These are phyloP conservation scores for Meiosimyza decipiens DNA, from an alignment of 2,888 invertebrate species.

Conservation along the genomic window DNA sequence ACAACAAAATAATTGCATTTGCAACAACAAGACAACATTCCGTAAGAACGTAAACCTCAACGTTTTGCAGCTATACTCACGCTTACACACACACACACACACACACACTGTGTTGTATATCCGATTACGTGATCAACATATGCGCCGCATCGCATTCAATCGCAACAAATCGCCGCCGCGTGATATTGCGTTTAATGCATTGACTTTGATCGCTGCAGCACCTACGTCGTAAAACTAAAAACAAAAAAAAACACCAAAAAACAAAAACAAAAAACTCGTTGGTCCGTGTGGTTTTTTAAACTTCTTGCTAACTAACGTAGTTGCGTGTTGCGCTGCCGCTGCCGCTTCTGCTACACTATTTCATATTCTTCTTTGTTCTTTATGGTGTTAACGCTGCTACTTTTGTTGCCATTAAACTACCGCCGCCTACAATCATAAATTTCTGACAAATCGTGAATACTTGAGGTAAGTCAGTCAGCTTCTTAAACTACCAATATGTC, in stretches of 20 bases:
- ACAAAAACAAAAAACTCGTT: too few relatives aligned
- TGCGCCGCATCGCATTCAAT: background rate
- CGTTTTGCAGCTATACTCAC: background rate
- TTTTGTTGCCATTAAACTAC: conserved; percentile 10
- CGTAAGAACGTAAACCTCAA: background rate
- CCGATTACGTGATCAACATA: conserved; percentile 34
- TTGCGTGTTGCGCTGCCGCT: background rate
- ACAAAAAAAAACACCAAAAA: too few relatives aligned
- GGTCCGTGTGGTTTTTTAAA: too few relatives aligned
- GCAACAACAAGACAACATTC: conserved; percentile 2
- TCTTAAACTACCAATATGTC: background rate
- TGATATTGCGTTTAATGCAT: background rate
- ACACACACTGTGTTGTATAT: background rate
- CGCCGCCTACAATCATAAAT: conserved; percentile 30
- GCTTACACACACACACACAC: background rate
- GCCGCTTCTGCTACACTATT: background rate
- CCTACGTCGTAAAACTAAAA: background rate
- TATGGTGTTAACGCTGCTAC: conserved; percentile 3
- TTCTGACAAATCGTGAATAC: conserved; percentile 19
- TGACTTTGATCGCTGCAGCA: conserved; percentile 14
- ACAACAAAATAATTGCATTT: background rate
- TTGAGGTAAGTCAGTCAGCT: conserved; percentile 8
- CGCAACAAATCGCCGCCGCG: background rate
- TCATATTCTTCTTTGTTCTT: background rate
- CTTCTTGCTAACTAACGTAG: background rate